Evolutionary conservation across 2,113 vertebrate species (phyloP).

Genomic region (Hippocampus mohnikei): DNA sequence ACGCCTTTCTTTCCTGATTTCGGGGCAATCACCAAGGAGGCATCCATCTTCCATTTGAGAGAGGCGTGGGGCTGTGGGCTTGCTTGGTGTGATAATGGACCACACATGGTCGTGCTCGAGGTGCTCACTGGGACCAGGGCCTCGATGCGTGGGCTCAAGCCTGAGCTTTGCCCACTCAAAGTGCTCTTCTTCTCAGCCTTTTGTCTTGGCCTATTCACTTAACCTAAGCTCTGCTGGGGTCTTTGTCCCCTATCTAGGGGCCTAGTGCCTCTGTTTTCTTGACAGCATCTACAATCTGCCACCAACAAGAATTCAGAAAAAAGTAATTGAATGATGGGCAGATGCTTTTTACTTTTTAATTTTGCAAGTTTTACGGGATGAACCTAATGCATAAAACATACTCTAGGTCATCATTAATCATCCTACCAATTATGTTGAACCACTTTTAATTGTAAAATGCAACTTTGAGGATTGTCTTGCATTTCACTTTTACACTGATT

Average conservation of each 20-base stretch:
- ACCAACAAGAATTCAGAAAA: slow-evolving; percentile 68
- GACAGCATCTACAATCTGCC: slow-evolving; percentile 59
- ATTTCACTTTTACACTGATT: no score
- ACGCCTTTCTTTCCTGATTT: slow-evolving; percentile 52
- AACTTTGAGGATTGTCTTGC: no score
- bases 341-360: background rate
- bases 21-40: slow-evolving; percentile 50
- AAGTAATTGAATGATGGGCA: slow-evolving; percentile 50
- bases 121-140: slow-evolving; percentile 40
- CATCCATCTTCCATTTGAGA: slow-evolving; percentile 59
- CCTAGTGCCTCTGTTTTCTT: slow-evolving; percentile 61
- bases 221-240: slow-evolving; percentile 39
- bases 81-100: slow-evolving; percentile 66
- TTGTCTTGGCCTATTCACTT: slow-evolving; percentile 63
- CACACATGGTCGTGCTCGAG: slow-evolving; percentile 70
- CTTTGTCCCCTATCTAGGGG: slow-evolving; percentile 62
- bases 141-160: slow-evolving; percentile 47
- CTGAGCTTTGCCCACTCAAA: slow-evolving; percentile 33
- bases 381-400: background rate
- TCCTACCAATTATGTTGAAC: no score
- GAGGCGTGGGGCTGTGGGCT: slow-evolving; percentile 50
- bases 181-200: slow-evolving; percentile 53
- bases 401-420: no score
- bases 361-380: background rate
- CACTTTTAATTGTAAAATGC: no score